Base-by-base conservation (phyloP, 1,140 invertebrate species). In the Drosophila paulistorum region DNA sequence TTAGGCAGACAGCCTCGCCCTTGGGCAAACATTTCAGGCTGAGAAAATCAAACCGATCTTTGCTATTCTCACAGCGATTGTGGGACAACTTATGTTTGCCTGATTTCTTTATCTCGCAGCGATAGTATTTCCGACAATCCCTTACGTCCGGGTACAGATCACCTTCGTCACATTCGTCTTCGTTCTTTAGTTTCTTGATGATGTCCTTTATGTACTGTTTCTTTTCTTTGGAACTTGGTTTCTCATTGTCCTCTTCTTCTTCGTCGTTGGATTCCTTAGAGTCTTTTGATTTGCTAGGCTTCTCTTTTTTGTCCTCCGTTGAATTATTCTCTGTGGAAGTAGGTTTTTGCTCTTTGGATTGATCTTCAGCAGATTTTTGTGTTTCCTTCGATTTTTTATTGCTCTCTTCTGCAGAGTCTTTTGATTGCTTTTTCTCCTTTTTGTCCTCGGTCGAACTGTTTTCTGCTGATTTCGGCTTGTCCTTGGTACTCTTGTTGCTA, bases 121-220 rank as follows among this genome's bases (percentile, higher is more conserved):
- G 85, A 65, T 90, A 91, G 59, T 82, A 91, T 37, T 91, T 91
- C 41, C 72, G 74, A 42, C 90, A 91, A 42, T 91, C 90, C 17
- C 65, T 71, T 13, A 79, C 78, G 79, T 91, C 90, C 6, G 90
- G 83, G 42, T 77, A 87, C 10, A 77, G 45, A 30, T 91, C 90
- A 10, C 90, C 83, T 45, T 91, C 83, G 26, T 90, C 73, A 64
- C 90, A 91, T 14, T 90, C 84, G 6, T 80, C 74, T 7, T 79
- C 73, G n/a, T 89, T 77, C 63, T 82, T 91, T 0, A 91, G 69
- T 58, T 91, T 85, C 68, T 91, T 91, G 23, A 79, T 26, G 10
- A 90, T 61, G 10, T 79, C 66, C 63, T 91, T 91, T 2, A 91
- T 69, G 30, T 72, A 74, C 30, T 90, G 63, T 33, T 71, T 81